Evolutionary conservation across 2,113 vertebrate genomes (phyloP).

Genomic region (Xenus cinereus): DNA sequence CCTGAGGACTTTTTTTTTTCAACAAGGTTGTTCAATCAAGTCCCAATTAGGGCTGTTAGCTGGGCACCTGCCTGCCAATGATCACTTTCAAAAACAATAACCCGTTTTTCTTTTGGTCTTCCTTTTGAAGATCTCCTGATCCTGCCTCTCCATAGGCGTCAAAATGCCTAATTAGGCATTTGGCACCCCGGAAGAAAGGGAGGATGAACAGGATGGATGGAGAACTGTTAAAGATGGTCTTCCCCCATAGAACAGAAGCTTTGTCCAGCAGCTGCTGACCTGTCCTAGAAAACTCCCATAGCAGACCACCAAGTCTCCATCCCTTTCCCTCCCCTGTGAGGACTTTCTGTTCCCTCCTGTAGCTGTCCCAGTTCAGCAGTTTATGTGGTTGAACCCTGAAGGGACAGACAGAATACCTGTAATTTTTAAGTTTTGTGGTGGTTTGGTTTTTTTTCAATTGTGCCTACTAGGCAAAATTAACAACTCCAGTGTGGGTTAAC

Average conservation of each 20-base stretch:
- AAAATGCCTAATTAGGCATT: background rate
- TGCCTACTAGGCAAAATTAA: conserved; percentile 23
- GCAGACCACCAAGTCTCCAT: background rate
- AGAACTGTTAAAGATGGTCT: background rate
- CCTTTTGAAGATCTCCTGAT: background rate
- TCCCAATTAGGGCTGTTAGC: background rate
- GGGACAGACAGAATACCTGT: background rate
- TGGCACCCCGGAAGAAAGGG: background rate
- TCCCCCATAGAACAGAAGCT: background rate
- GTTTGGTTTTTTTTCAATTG: background rate
- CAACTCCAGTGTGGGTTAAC: background rate
- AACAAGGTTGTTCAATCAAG: background rate
- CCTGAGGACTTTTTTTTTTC: background rate
- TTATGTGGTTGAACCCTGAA: background rate
- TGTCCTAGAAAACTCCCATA: background rate
- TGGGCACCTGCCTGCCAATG: background rate
- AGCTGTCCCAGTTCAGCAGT: background rate
- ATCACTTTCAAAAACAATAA: background rate
- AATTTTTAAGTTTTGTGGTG: background rate
- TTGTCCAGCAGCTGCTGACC: background rate
- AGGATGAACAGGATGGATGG: background rate
- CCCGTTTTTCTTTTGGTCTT: background rate
- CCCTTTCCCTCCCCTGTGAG: background rate
- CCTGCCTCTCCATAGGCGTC: background rate
- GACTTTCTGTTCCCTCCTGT: background rate